A percentile compares a stretch with the other conserved stretches of the same genome.
These are phyloP conservation scores for Steinernema carpocapsae DNA, from an alignment of 2,888 invertebrate genomes.

Conservation along the genomic window DNA sequence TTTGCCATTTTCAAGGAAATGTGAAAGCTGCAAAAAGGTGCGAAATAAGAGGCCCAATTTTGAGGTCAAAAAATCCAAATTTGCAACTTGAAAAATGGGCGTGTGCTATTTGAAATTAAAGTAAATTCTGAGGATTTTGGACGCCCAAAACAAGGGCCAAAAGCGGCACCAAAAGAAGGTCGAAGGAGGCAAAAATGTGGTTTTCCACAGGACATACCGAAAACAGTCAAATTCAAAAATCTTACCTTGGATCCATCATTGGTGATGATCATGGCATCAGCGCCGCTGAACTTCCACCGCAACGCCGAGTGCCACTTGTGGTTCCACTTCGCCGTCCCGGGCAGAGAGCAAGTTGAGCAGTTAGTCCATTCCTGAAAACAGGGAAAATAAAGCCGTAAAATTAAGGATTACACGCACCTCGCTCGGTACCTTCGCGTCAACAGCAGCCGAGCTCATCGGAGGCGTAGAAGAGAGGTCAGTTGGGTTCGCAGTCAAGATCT, in stretches of 20 bases:
- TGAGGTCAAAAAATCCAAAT: too few relatives aligned
- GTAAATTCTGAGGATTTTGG: too few relatives aligned
- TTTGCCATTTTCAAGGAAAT: too few relatives aligned
- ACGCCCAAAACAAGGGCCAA: too few relatives aligned
- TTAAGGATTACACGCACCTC: neutral
- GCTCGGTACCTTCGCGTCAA: neutral
- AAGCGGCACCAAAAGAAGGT: too few relatives aligned
- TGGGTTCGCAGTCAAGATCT: neutral
- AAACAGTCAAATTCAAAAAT: neutral
- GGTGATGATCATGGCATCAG: conserved; percentile 13
- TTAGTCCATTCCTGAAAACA: neutral
- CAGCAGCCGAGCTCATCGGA: neutral
- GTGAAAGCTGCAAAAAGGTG: too few relatives aligned
- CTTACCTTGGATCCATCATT: conserved; percentile 26
- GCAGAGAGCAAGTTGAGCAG: neutral
- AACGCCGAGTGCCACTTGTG: neutral
- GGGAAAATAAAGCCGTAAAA: neutral
- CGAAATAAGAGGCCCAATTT: too few relatives aligned
- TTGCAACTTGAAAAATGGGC: too few relatives aligned
- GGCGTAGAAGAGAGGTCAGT: neutral
- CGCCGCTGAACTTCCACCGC: conserved; percentile 14
- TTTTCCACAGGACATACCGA: neutral
- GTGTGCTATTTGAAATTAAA: too few relatives aligned
- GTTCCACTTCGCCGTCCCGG: neutral
- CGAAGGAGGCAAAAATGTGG: too few relatives aligned